Evolutionary conservation across 2,113 vertebrate species (phyloP).

Genomic region (Geococcyx californianus): DNA sequence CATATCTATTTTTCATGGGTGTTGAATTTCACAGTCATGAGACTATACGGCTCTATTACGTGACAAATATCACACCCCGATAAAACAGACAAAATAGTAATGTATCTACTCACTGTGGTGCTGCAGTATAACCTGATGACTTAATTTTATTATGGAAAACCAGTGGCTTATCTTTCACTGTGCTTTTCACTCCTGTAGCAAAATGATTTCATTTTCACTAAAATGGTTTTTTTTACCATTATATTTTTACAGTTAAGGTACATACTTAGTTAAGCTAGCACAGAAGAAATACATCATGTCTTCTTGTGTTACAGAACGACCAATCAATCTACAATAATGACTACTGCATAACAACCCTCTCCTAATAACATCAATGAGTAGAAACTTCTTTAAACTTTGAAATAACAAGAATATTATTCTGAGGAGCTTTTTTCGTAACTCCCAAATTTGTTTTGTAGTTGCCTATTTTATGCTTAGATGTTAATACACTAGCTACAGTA

Average conservation of each 20-base stretch:
- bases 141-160: constrained; percentile 86
- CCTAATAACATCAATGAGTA: not conserved
- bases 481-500: not conserved
- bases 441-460: not conserved
- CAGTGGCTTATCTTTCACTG: constrained; percentile 77
- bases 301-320: not conserved
- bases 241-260: not conserved
- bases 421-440: not conserved
- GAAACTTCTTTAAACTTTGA: not conserved
- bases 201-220: not conserved
- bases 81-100: not conserved
- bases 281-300: not conserved
- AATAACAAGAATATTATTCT: not conserved
- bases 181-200: constrained; percentile 41
- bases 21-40: not conserved
- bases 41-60: not conserved
- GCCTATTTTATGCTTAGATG: not conserved
- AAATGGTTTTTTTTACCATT: not conserved
- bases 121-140: constrained; percentile 84
- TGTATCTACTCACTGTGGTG: constrained; percentile 77
- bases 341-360: not conserved
- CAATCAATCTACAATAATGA: not conserved
- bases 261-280: not conserved
- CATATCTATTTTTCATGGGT: not conserved
- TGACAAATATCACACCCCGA: not conserved